Evolutionary conservation across 2,113 vertebrate genomes (phyloP), one percentile per base, ranked within the genome.

Genomic region (Gadus chalcogrammus): DNA sequence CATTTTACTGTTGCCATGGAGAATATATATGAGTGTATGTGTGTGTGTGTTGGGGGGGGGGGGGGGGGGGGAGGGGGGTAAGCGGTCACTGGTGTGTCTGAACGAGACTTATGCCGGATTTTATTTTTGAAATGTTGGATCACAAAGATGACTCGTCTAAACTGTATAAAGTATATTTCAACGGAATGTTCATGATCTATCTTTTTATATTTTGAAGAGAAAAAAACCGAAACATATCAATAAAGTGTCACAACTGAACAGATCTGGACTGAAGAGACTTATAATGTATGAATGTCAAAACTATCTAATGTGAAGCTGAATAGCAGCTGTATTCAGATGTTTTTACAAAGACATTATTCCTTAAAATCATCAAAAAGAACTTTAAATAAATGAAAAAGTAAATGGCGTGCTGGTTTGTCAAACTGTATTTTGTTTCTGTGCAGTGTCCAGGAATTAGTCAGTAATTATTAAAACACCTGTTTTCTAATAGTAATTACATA

Each of bases 131-230:
- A 91, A 90, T 83, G 87, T 88, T 77, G 74, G 78, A 81, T 89
- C 84, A 89, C 83, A 87, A 89, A 89, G 84, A 85, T 81, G 83
- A 89, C 83, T 84, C 84, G 86, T 89, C 79, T 83, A 82, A 89
- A 84, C 86, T 91, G 90, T 91, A 91, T 74, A 91, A 88, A 91
- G 83, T 90, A 88, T 91, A 89, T 91, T 92, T 90, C 88, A 89
- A 89, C 80, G 88, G 88, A 91, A 90, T 89, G 88, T 91, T 90
- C 86, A 90, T 89, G 84, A 88, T 85, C 83, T 89, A 91, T 89
- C 87, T 90, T 92, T 91, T 91, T 91, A 92, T 91, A 90, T 91
- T 92, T 91, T 90, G 77, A 88, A 85, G 72, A 87, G 69, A 76
- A 77, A 82, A 88, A 88, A 89, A 90, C 87, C 88, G 85, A 88